Base-by-base conservation (phyloP, 2,113 vertebrate species). In the Syngnathoides biaculeatus region DNA sequence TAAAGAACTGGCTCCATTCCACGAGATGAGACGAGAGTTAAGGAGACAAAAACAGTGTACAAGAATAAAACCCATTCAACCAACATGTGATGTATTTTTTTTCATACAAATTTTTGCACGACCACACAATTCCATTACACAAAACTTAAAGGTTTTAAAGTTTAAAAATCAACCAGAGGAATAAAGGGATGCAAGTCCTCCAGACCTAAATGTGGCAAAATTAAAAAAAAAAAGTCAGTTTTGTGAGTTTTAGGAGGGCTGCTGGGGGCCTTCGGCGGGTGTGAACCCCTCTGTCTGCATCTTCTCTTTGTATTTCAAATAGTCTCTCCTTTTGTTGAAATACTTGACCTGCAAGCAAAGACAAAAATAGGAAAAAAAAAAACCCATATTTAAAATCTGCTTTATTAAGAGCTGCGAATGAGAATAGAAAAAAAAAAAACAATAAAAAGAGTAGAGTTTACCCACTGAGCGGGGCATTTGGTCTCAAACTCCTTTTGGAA, bases 261-360 rank as follows among this genome's bases (percentile, higher is more conserved):
- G 89, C 4, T 74, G 62, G 6, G 89, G 74, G 10, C 90, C 84
- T 64, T 91, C 83, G 22, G 91, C 75, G 66, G 94, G 90, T 27
- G 72, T 65, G 86, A 92, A 95, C 0, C 93, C 90, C 75, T 93
- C 92, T 0, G 79, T 81, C 89, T 97, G 79, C 81, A 98, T 90
- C 76, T 92, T 93, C 66, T 86, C 93, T 81, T 98, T 98, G 48
- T 94, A 99, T 87, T 97, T 96, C 86, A 98, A 87, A 73, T 92
- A 99, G 78, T 95, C 94, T 90, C 96, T 94, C 90, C 96, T 93
- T 89, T 93, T 99, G 78, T 86, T 74, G 74, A 99, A 98, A 73
- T 99, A 92, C 71, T 96, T 99, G 71, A 98, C 95, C 97, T 99
- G 89, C 78, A 68, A 60, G 80, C 1, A 60, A 24, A 75, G 58